These are phyloP conservation scores for Latrodectus elegans DNA, from an alignment of 2,888 invertebrate species.

Conservation along the genomic window DNA sequence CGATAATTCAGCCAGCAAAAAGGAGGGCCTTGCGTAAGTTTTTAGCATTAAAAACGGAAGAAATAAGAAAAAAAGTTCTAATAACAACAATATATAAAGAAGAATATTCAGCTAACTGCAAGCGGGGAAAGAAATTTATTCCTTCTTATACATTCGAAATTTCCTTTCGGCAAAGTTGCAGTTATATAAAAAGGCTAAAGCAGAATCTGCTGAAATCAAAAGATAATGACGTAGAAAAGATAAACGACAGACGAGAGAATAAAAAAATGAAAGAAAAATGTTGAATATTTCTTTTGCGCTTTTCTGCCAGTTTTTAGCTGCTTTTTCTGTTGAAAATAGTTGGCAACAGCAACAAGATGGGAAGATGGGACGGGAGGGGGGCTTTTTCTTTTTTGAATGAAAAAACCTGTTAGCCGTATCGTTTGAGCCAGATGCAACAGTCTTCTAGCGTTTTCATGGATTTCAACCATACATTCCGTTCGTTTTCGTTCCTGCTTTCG, in stretches of 20 bases:
- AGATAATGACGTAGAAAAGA: conserved; percentile 68
- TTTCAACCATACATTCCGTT: neutral
- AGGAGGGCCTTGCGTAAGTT: conserved; percentile 38
- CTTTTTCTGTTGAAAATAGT: conserved; percentile 10
- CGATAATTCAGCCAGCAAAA: conserved; percentile 55
- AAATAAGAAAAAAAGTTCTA: conserved; percentile 8
- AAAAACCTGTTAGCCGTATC: conserved; percentile 66
- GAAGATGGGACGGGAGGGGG: neutral
- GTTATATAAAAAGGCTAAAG: conserved; percentile 41
- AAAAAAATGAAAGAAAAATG: neutral
- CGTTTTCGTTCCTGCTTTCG: neutral
- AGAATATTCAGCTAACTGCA: neutral
- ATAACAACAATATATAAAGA: conserved; percentile 20
- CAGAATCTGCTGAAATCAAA: conserved; percentile 60
- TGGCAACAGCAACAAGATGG: neutral
- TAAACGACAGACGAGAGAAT: conserved; percentile 59
- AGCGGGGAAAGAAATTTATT: conserved; percentile 22
- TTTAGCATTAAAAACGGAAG: conserved; percentile 22
- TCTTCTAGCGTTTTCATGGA: conserved; percentile 23
- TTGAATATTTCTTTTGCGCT: conserved; percentile 6
- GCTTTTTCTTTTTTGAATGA: conserved; percentile 34
- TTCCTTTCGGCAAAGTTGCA: conserved; percentile 35
- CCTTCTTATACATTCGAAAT: conserved; percentile 24
- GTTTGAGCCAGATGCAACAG: conserved; percentile 61
- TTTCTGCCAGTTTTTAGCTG: conserved; percentile 25